Percentiles rank a stretch among this genome's conserved stretches.
phyloP scores from a whole-genome alignment of 2,113 vertebrate genomes.

The Tragelaphus strepsiceros region DNA sequence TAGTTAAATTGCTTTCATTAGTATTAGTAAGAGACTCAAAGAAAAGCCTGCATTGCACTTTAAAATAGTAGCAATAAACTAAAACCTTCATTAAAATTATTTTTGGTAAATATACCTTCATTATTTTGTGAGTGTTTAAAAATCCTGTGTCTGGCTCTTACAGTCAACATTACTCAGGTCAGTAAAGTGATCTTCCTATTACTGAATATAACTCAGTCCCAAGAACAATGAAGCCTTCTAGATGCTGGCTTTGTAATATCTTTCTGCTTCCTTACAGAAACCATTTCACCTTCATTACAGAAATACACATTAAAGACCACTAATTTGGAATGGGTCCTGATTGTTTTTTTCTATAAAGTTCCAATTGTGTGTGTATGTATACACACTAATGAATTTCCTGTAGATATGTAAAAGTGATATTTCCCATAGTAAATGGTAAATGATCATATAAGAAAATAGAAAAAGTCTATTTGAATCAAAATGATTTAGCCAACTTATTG shows the following conservation, averaged over 20 bases:
- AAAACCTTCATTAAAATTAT: background rate
- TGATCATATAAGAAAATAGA: background rate
- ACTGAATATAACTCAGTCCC: background rate
- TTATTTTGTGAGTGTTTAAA: background rate
- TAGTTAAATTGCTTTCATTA: slow-evolving; percentile 3
- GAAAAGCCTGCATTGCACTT: background rate
- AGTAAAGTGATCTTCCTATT: background rate
- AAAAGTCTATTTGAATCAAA: background rate
- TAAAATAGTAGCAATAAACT: background rate
- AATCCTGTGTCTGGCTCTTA: background rate
- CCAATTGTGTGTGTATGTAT: background rate
- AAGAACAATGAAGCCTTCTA: background rate
- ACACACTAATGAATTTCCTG: background rate
- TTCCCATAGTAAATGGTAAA: background rate
- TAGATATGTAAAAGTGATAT: background rate
- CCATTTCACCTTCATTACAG: background rate
- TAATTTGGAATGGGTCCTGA: background rate
- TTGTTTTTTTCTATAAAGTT: background rate
- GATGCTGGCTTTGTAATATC: background rate
- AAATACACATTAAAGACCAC: background rate
- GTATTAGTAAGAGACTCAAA: background rate
- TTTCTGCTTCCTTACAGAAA: background rate
- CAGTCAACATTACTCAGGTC: background rate
- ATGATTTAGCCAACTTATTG: background rate
- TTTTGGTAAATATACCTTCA: background rate